Conservation (phyloP, 2,113 vertebrate genomes). For the Tretioscincus oriximinensis region DNA sequence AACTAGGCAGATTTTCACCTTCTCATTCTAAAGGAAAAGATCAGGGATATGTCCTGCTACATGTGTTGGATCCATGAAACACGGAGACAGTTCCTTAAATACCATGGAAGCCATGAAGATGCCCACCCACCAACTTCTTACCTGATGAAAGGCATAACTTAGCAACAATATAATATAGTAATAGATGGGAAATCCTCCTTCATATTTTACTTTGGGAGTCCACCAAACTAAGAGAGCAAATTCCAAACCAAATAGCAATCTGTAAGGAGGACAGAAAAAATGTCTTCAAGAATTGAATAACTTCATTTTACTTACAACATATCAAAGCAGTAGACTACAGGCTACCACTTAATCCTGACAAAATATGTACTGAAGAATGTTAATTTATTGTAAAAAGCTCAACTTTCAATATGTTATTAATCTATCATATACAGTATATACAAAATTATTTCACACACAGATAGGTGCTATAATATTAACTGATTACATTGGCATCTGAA, state of each 20-base stretch:
- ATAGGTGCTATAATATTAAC: neutral
- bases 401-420: neutral
- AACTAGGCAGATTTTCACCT: too few relatives aligned
- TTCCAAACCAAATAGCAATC: constrained; percentile 88
- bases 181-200: constrained; percentile 89
- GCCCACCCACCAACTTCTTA: constrained; percentile 45
- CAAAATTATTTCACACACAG: neutral
- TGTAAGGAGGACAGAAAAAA: constrained; percentile 48
- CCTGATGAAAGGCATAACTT: constrained; percentile 95
- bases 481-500: neutral
- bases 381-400: too few relatives aligned
- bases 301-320: neutral
- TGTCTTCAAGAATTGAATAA: neutral
- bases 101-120: neutral
- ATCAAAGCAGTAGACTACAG: neutral
- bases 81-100: too few relatives aligned
- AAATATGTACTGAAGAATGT: neutral
- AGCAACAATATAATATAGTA: constrained; percentile 86
- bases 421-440: neutral
- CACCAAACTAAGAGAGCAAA: constrained; percentile 94
- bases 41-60: too few relatives aligned
- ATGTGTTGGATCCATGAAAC: too few relatives aligned
- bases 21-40: too few relatives aligned
- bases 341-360: neutral
- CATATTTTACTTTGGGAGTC: constrained; percentile 87